These are phyloP conservation scores for Novumbra hubbsi DNA, from an alignment of 2,797 vertebrate genomes.

Conservation along the genomic window DNA sequence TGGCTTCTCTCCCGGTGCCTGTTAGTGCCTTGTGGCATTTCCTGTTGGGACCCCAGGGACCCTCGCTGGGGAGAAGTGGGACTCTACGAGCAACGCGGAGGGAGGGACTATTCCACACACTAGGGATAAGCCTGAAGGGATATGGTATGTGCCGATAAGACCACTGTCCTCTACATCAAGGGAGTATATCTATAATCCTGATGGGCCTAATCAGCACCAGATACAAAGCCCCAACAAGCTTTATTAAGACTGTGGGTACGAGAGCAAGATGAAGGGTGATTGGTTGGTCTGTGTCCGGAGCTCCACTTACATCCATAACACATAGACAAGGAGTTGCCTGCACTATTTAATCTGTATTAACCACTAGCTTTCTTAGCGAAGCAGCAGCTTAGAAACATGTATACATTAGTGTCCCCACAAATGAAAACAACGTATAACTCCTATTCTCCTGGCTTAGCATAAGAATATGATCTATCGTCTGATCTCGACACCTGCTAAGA, in stretches of 20 bases:
- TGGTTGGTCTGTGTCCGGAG: slow-evolving; percentile 33
- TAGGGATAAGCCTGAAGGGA: background rate
- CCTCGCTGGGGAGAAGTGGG: slow-evolving; percentile 31
- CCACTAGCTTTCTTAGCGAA: slow-evolving; percentile 29
- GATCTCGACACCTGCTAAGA: slow-evolving; percentile 48
- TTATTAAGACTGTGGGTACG: background rate
- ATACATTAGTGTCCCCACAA: slow-evolving; percentile 36
- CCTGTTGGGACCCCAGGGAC: slow-evolving; percentile 43
- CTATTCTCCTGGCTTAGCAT: slow-evolving; percentile 58
- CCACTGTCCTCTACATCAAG: background rate
- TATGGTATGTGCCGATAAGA: background rate
- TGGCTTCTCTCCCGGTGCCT: slow-evolving; percentile 24
- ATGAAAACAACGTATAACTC: slow-evolving; percentile 55
- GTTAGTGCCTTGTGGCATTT: slow-evolving; percentile 50
- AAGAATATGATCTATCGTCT: slow-evolving; percentile 49
- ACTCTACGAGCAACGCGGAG: slow-evolving; percentile 9
- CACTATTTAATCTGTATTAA: slow-evolving; percentile 15
- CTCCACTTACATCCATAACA: slow-evolving; percentile 30
- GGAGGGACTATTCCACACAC: slow-evolving; percentile 22
- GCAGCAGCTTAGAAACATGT: slow-evolving; percentile 37
- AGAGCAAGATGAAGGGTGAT: slow-evolving; percentile 14
- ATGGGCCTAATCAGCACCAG: background rate
- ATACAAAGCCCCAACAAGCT: background rate
- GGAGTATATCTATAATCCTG: background rate
- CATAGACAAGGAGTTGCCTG: slow-evolving; percentile 2